Percentiles rank a stretch among this genome's conserved stretches.
Evolutionary conservation across 92 coral and sea anemone species (phyloP).

Genomic region (Phymanthus crucifer): DNA sequence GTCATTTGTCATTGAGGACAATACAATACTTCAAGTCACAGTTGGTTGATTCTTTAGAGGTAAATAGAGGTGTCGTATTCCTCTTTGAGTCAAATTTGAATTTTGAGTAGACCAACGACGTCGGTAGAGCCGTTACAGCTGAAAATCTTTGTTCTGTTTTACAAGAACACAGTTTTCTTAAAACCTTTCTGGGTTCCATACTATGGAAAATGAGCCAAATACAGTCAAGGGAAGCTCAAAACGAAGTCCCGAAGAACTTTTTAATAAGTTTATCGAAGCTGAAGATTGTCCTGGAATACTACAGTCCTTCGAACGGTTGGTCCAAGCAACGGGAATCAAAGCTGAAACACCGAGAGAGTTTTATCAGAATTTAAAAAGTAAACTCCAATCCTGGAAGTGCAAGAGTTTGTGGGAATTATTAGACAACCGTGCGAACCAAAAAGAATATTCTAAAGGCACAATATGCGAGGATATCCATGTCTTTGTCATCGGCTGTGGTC

Average conservation of each 20-base stretch:
- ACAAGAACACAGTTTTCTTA: not conserved
- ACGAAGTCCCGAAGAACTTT: slow-evolving; percentile 67
- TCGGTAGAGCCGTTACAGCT: slow-evolving; percentile 22
- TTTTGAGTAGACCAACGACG: slow-evolving; percentile 28
- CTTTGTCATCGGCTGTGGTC: slow-evolving; percentile 89
- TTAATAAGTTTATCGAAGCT: slow-evolving; percentile 78
- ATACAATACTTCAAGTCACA: slow-evolving; percentile 17
- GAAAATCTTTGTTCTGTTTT: slow-evolving; percentile 2
- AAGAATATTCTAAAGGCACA: slow-evolving; percentile 87
- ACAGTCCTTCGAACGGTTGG: slow-evolving; percentile 76
- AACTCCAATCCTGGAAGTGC: slow-evolving; percentile 94
- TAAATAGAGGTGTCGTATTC: slow-evolving; percentile 18
- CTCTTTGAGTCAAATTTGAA: slow-evolving; percentile 26
- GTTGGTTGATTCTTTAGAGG: slow-evolving; percentile 3
- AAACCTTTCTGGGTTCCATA: not conserved
- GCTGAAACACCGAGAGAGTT: slow-evolving; percentile 79
- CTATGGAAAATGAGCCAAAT: slow-evolving; percentile 53
- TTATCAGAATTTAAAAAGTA: slow-evolving; percentile 70
- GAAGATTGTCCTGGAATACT: slow-evolving; percentile 81
- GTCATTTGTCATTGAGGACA: not conserved
- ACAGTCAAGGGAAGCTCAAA: slow-evolving; percentile 31
- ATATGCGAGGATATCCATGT: slow-evolving; percentile 89
- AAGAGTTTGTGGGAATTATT: slow-evolving; percentile 90
- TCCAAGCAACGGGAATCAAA: slow-evolving; percentile 65
- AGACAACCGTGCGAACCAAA: slow-evolving; percentile 85